These are phyloP conservation scores for Heliconius himera DNA, from an alignment of 1,140 invertebrate species.

Conservation along the genomic window DNA sequence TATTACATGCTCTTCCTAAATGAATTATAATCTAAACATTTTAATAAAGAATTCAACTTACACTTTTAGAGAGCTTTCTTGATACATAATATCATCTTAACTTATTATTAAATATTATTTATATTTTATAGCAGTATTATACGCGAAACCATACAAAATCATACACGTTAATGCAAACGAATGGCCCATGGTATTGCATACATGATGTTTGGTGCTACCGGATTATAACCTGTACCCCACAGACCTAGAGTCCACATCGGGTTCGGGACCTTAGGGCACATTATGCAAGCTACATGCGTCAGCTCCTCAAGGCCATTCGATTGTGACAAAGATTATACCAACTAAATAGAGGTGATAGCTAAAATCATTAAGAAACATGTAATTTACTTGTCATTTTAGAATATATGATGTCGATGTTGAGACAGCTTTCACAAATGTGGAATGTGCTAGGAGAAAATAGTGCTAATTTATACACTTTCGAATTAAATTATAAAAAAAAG, in stretches of 20 bases:
- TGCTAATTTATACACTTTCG: background rate
- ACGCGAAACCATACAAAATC: background rate
- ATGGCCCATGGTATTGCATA: background rate
- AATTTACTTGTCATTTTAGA: background rate
- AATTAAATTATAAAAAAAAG: background rate
- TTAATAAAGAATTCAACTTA: no score
- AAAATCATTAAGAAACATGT: background rate
- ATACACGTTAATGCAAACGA: constrained; percentile 7
- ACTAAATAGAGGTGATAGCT: background rate
- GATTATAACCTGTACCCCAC: background rate
- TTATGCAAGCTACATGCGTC: constrained; percentile 17
- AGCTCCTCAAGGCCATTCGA: constrained; percentile 13
- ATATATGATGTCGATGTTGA: background rate
- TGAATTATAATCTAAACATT: no score
- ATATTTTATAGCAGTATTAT: background rate
- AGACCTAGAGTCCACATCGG: background rate
- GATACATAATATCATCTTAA: no score
- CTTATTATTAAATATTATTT: no score
- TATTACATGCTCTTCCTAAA: no score
- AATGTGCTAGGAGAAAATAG: background rate
- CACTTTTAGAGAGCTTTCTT: no score
- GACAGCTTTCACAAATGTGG: background rate
- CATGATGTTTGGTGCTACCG: background rate
- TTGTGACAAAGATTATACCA: constrained; percentile 10
- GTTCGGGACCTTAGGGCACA: constrained; percentile 1